Evolutionary conservation across 1,140 invertebrate genomes (phyloP), one percentile per base, ranked within the genome.

Genomic region (Zaprionus ornatus): DNA sequence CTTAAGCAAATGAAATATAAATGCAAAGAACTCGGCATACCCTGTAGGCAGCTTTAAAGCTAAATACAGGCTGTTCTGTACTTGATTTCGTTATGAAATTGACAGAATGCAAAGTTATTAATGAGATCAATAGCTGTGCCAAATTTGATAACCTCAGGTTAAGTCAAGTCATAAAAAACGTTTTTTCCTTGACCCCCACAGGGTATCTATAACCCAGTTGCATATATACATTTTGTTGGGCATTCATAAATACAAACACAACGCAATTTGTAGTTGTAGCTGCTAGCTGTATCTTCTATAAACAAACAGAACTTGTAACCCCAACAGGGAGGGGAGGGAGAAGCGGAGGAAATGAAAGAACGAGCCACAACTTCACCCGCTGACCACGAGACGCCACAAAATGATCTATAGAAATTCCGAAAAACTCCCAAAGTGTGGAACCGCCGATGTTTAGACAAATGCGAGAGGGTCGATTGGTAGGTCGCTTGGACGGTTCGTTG

Each of bases 321-420:
- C 21, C 59, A 56, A 42, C n/a, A 15, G 50, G 40, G 27, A 5
- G 5, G 3, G 35, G 50, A 54, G 27, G 10, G 5, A 4, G 35
- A 57, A 56, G 59, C 1, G 27, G 35, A 23, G 32, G 3, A 40
- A 42, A 2, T 29, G 48, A 54, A 52, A 35, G 6, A 66, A 56
- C 25, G 19, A 61, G 56, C 61, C 79, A 61, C 59, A 84, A 67
- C 82, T 80, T 75, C 55, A 42, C 40, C 40, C 48, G 78, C 76
- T 79, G 82, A 87, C 73, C 84, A 70, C 60, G 68, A 80, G 77
- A 80, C 70, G 80, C 70, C 76, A 79, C 83, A 69, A 82, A 87
- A 79, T 86, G 84, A 86, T 88, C 84, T 86, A 83, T 88, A 67
- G 80, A 79, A 88, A 80, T 83, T 76, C 67, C 54, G 61, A 45